phyloP scores from a whole-genome alignment of 2,888 invertebrate species.

The Odontothrips loti region DNA sequence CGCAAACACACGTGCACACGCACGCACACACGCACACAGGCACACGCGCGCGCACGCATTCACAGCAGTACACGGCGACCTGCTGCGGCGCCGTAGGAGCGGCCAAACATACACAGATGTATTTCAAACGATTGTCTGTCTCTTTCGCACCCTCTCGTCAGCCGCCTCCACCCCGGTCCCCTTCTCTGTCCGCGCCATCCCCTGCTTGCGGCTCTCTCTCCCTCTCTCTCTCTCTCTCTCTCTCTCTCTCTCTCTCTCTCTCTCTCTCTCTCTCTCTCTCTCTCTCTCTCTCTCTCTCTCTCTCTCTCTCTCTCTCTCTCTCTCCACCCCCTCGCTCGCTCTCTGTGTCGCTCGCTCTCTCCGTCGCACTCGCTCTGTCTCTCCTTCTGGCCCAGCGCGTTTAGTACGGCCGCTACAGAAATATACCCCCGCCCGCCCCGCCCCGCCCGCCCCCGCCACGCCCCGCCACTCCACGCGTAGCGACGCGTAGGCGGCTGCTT shows the following conservation, averaged over 20 bases:
- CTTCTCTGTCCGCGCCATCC: no score
- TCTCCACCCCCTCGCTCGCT: slow-evolving; percentile 35
- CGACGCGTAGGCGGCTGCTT: not conserved
- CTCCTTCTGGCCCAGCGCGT: slow-evolving; percentile 34
- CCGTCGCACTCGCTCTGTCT: slow-evolving; percentile 35
- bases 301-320: slow-evolving; percentile 35
- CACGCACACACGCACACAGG: slow-evolving; percentile 36
- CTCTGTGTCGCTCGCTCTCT: slow-evolving; percentile 39
- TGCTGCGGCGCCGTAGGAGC: no score
- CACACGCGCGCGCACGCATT: slow-evolving; percentile 42
- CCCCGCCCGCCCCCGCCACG: not conserved
- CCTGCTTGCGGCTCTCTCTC: slow-evolving; percentile 33
- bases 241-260: slow-evolving; percentile 32
- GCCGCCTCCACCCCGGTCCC: no score
- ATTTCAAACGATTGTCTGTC: slow-evolving; percentile 40
- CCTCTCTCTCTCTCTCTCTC: slow-evolving; percentile 36
- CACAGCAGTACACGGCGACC: no score
- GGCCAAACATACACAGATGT: slow-evolving; percentile 38
- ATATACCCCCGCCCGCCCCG: slow-evolving; percentile 1
- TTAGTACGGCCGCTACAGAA: slow-evolving; percentile 19
- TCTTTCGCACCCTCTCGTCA: slow-evolving; percentile 36
- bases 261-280: slow-evolving; percentile 30
- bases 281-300: slow-evolving; percentile 31
- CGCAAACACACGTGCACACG: no score
- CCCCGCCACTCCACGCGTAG: not conserved